Evolutionary conservation across 2,888 invertebrate genomes (phyloP).

Genomic region (Cantharis nigra): DNA sequence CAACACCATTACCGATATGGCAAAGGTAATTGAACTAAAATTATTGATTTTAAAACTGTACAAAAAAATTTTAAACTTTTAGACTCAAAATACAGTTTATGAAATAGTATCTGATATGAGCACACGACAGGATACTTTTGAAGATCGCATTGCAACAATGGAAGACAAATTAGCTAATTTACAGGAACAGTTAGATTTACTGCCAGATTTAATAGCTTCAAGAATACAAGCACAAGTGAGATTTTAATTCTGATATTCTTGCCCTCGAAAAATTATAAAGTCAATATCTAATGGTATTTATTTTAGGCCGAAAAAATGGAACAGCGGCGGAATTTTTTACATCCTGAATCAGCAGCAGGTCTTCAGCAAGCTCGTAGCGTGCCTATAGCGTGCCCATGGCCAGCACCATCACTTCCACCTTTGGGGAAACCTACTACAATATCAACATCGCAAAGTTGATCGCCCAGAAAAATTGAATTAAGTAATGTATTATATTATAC

Average conservation of each 20-base stretch:
- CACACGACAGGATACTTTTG: constrained; percentile 88
- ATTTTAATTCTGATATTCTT: neutral
- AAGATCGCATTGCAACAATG: constrained; percentile 89
- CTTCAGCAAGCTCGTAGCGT: constrained; percentile 55
- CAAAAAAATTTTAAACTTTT: constrained; percentile 47
- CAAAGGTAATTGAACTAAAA: constrained; percentile 74
- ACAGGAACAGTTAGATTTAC: constrained; percentile 84
- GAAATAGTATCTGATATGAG: constrained; percentile 98
- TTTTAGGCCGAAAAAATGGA: constrained; percentile 79
- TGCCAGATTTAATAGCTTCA: constrained; percentile 79
- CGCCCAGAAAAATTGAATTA: constrained; percentile 26
- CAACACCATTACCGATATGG: constrained; percentile 99
- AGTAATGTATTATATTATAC: constrained; percentile 35
- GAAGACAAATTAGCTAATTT: constrained; percentile 88
- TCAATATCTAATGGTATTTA: neutral
- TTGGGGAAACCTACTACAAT: constrained; percentile 35
- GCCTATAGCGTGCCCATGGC: constrained; percentile 77
- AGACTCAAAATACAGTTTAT: constrained; percentile 98
- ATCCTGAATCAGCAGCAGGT: constrained; percentile 82
- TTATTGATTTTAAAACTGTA: neutral
- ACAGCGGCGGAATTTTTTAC: constrained; percentile 82
- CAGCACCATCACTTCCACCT: constrained; percentile 77
- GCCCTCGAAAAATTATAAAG: no score
- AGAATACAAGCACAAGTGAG: constrained; percentile 56
- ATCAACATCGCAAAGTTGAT: constrained; percentile 52